Evolutionary conservation across 2,888 invertebrate genomes (phyloP).

Genomic region (Patella pellucida): DNA sequence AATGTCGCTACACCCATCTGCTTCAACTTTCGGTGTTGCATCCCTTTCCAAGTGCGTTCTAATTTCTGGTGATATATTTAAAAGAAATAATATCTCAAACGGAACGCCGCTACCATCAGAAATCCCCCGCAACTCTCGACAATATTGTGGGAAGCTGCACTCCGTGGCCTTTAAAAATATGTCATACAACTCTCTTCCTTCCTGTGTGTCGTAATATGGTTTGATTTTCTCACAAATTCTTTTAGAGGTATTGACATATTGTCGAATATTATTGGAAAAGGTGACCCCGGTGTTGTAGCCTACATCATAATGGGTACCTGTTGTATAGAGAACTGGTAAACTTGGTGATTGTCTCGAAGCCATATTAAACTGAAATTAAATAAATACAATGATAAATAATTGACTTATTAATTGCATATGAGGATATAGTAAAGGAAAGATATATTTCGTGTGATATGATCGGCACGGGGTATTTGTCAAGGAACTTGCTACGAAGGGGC

Average conservation of each 20-base stretch:
- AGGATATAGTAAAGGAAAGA: no score
- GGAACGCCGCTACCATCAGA: slow-evolving; percentile 22
- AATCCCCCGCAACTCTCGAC: slow-evolving; percentile 23
- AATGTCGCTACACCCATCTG: slow-evolving; percentile 21
- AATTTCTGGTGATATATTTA: slow-evolving; percentile 20
- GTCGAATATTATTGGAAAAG: slow-evolving; percentile 16
- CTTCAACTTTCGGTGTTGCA: background rate
- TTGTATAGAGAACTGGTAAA: slow-evolving; percentile 19
- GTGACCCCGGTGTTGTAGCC: slow-evolving; percentile 23
- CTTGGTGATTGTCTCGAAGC: background rate
- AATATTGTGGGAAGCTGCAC: slow-evolving; percentile 22
- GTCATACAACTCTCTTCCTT: slow-evolving; percentile 23
- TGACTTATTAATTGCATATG: no score
- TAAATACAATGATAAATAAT: no score
- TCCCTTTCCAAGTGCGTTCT: background rate
- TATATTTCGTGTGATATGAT: no score
- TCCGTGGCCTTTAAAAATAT: slow-evolving; percentile 9
- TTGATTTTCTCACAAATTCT: slow-evolving; percentile 13
- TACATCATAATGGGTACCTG: slow-evolving; percentile 26
- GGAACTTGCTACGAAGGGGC: no score
- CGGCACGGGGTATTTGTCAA: no score
- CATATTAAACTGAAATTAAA: background rate
- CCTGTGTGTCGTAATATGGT: slow-evolving; percentile 24
- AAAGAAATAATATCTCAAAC: slow-evolving; percentile 26
- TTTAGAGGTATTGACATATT: slow-evolving; percentile 13